Conservation (phyloP, 1,140 invertebrate genomes). For the Mercenaria mercenaria region DNA sequence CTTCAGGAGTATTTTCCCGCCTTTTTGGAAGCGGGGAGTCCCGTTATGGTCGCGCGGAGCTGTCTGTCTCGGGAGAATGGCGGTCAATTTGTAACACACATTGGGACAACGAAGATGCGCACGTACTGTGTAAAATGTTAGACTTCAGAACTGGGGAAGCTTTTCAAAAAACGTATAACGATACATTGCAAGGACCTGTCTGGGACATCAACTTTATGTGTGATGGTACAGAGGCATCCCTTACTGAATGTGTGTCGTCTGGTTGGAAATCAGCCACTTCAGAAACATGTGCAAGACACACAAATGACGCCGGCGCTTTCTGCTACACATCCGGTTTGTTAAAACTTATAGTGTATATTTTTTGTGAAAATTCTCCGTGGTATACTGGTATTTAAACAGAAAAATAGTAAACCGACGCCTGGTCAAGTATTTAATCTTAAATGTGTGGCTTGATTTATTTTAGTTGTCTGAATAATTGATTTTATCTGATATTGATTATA, state of each 20-base stretch:
- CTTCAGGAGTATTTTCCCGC: conserved; percentile 57
- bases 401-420: no score
- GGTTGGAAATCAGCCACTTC: conserved; percentile 50
- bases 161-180: neutral
- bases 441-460: no score
- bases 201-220: conserved; percentile 64
- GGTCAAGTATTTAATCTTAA: no score
- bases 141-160: conserved; percentile 50
- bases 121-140: conserved; percentile 60
- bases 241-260: conserved; percentile 61
- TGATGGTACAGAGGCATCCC: conserved; percentile 54
- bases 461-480: no score
- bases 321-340: conserved; percentile 58
- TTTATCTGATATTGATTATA: no score
- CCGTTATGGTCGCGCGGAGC: conserved; percentile 55
- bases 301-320: conserved; percentile 38
- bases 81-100: conserved; percentile 55
- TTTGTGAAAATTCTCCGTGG: no score
- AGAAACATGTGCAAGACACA: conserved; percentile 39
- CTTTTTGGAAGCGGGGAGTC: conserved; percentile 27
- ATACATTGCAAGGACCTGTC: conserved; percentile 39
- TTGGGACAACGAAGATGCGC: conserved; percentile 61
- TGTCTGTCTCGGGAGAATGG: conserved; percentile 64
- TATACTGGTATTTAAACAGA: no score
- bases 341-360: no score